Conservation (phyloP, 2,113 vertebrate species). For the Laticauda colubrina region DNA sequence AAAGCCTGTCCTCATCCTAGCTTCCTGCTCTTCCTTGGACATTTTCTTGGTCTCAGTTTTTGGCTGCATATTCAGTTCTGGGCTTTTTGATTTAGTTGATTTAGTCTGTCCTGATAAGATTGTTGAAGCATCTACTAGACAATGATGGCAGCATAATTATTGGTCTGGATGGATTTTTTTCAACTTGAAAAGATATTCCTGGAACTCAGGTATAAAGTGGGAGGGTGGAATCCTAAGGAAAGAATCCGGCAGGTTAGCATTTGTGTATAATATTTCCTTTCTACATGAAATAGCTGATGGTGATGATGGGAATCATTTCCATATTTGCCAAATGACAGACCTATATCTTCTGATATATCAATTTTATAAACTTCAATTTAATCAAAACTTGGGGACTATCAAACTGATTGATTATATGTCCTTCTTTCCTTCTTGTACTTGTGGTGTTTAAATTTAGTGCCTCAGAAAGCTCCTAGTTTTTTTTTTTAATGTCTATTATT, state of each 20-base stretch:
- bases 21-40: neutral
- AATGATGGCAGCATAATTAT: neutral
- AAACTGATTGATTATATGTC: neutral
- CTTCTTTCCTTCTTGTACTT: neutral
- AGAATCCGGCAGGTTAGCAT: neutral
- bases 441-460: neutral
- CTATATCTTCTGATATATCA: neutral
- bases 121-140: neutral
- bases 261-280: neutral
- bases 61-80: neutral
- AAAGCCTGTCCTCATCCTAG: neutral
- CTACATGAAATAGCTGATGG: neutral
- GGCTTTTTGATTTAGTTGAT: neutral
- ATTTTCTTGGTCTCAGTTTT: neutral
- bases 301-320: neutral
- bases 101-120: neutral
- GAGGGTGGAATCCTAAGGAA: neutral
- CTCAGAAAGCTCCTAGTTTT: neutral
- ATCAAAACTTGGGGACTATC: neutral
- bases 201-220: neutral
- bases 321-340: neutral
- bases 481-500: neutral
- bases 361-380: neutral
- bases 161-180: neutral
- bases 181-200: neutral